Percentiles rank a stretch among this genome's conserved stretches.
Conservation (phyloP, 2,888 invertebrate genomes). For the Isoperla grammatica region DNA sequence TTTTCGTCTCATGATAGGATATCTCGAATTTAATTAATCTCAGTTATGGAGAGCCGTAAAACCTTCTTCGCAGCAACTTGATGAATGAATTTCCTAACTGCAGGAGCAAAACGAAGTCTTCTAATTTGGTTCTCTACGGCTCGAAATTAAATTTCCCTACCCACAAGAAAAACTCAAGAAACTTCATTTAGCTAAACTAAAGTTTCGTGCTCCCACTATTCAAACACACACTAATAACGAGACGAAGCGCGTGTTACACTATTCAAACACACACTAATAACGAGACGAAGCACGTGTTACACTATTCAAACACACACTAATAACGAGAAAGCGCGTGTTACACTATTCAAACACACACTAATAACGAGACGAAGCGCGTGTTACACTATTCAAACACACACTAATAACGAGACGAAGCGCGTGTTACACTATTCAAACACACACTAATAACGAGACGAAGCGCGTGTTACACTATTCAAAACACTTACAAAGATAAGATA, state of each 20-base stretch:
- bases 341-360: conserved; percentile 1
- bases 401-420: neutral
- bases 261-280: conserved; percentile 3
- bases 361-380: neutral
- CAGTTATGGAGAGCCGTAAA: conserved; percentile 5
- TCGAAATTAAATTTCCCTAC: conserved; percentile 24
- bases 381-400: neutral
- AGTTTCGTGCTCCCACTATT: neutral
- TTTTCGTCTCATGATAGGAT: neutral
- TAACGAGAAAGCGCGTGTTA: no score
- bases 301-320: neutral
- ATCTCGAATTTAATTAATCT: conserved; percentile 18
- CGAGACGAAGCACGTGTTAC: neutral
- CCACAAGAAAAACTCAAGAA: conserved; percentile 16
- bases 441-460: neutral
- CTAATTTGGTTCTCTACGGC: conserved; percentile 12
- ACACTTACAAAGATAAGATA: no score
- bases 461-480: neutral
- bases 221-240: conserved; percentile 1
- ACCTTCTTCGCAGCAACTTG: neutral
- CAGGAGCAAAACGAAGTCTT: neutral
- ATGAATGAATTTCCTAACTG: conserved; percentile 11
- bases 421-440: neutral
- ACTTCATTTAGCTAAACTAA: conserved; percentile 22
- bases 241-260: neutral